Evolutionary conservation across 2,888 invertebrate species (phyloP).

Genomic region (Drosophila acutilabella): DNA sequence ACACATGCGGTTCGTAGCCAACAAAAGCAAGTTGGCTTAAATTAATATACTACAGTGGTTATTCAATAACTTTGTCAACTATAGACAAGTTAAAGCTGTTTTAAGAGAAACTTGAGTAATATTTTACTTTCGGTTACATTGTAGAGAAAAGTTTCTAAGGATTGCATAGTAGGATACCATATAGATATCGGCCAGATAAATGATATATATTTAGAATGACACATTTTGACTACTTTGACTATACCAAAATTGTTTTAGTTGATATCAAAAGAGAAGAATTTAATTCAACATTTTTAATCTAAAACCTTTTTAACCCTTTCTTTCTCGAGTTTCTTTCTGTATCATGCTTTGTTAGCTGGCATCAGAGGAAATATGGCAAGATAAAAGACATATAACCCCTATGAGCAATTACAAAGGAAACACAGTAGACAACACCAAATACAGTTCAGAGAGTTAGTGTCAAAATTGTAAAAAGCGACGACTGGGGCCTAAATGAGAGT

Average conservation of each 20-base stretch:
- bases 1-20: neutral
- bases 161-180: too few relatives aligned
- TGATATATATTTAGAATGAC: too few relatives aligned
- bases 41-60: neutral
- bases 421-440: constrained; percentile 25
- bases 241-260: too few relatives aligned
- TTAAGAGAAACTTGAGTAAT: neutral
- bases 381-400: constrained; percentile 42
- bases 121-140: too few relatives aligned
- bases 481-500: constrained; percentile 34
- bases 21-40: constrained; percentile 1
- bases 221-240: too few relatives aligned
- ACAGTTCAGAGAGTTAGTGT: constrained; percentile 42
- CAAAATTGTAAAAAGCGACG: constrained; percentile 20
- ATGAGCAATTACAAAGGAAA: constrained; percentile 34
- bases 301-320: neutral
- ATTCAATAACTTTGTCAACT: neutral
- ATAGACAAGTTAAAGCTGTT: neutral
- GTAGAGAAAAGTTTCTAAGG: too few relatives aligned
- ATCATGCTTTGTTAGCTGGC: constrained; percentile 39
- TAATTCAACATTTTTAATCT: neutral
- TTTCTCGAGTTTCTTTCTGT: neutral
- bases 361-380: constrained; percentile 22
- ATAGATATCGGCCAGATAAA: too few relatives aligned
- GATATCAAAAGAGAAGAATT: neutral